phyloP scores from a whole-genome alignment of 2,888 invertebrate species.

The Drosophila testacea region DNA sequence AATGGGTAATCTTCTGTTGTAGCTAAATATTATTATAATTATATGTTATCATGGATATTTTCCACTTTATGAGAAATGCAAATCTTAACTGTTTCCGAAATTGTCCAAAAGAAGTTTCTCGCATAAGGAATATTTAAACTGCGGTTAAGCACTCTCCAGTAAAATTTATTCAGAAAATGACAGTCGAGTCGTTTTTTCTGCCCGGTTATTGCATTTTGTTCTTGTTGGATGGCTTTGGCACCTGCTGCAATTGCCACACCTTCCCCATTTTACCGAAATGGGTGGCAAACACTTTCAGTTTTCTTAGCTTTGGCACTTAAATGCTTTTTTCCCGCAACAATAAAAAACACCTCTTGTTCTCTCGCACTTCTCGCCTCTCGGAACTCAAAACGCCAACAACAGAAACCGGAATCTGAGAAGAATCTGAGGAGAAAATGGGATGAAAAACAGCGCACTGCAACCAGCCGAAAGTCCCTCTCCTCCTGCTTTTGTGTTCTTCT shows the following conservation, averaged over 20 bases:
- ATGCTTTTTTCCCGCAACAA: conserved; percentile 30
- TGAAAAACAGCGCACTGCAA: conserved; percentile 46
- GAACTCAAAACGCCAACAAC: conserved; percentile 60
- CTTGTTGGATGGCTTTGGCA: conserved; percentile 30
- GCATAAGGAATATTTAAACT: conserved; percentile 3
- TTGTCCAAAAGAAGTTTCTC: not conserved
- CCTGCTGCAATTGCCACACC: conserved; percentile 27
- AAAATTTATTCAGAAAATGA: not conserved
- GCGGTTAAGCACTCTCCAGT: not conserved
- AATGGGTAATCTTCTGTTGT: not conserved
- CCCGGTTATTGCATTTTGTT: not conserved
- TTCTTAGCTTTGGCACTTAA: conserved; percentile 49
- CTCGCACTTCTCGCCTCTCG: conserved; percentile 2
- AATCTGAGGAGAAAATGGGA: conserved; percentile 10
- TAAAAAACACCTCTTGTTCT: conserved; percentile 5
- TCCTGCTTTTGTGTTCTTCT: too few relatives aligned
- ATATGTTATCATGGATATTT: not conserved
- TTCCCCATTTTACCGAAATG: conserved; percentile 3
- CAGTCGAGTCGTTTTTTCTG: not conserved
- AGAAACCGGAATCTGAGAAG: conserved; percentile 51
- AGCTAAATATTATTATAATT: not conserved
- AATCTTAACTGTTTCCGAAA: not conserved
- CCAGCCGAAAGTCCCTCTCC: conserved; percentile 8
- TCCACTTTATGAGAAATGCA: not conserved
- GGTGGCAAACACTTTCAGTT: conserved; percentile 57